Conservation (phyloP, 1,140 invertebrate genomes). For the Cheumatopsyche charites region DNA sequence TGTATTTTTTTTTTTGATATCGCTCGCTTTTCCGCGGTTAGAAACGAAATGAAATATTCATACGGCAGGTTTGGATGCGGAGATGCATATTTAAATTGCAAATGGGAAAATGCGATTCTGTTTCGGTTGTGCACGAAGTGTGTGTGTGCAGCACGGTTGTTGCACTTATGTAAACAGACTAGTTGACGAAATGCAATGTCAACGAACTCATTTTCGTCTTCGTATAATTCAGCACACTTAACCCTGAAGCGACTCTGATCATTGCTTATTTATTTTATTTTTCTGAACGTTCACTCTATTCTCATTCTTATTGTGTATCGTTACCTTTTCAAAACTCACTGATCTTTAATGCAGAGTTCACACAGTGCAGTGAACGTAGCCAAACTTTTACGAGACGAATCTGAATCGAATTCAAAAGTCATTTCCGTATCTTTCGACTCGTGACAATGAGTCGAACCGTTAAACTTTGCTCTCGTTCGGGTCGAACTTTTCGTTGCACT, state of each 20-base stretch:
- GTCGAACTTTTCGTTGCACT: no score
- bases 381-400: no score
- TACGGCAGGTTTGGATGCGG: background rate
- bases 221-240: no score
- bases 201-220: slow-evolving; percentile 3
- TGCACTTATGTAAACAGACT: background rate
- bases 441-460: no score
- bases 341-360: background rate
- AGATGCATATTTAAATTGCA: slow-evolving; percentile 23
- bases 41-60: slow-evolving; percentile 14
- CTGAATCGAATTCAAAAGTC: no score
- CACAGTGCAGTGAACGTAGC: background rate
- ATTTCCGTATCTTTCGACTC: no score
- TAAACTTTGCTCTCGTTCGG: no score
- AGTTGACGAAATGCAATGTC: slow-evolving; percentile 12
- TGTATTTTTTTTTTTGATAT: no score
- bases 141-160: background rate
- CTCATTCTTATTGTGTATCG: background rate
- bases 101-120: background rate
- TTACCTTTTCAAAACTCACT: background rate
- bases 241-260: no score
- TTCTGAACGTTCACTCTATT: no score
- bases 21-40: no score
- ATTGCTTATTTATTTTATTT: no score
- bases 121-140: background rate